Evolutionary conservation across 2,113 vertebrate genomes (phyloP).

Genomic region (Petrocephalus zakoni): DNA sequence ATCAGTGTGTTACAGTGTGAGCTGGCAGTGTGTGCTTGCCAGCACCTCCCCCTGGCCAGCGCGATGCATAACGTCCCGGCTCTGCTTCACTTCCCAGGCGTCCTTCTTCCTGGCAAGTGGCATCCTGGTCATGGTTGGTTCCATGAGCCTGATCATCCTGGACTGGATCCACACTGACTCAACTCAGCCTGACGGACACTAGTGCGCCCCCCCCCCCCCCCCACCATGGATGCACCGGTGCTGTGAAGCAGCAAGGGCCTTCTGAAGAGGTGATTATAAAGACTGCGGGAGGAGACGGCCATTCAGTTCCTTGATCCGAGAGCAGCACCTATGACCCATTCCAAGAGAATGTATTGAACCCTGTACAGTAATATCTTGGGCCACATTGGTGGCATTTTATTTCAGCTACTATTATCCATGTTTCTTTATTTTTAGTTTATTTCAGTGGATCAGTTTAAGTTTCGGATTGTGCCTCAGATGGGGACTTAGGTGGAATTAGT

Average conservation of each 20-base stretch:
- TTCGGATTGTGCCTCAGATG: slow-evolving; percentile 77
- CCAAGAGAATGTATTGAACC: slow-evolving; percentile 88
- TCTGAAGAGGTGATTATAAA: not conserved
- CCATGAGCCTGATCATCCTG: slow-evolving; percentile 82
- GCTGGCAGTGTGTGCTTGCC: not conserved
- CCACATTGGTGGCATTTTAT: slow-evolving; percentile 72
- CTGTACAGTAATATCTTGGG: slow-evolving; percentile 75
- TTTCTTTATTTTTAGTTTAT: slow-evolving; percentile 56
- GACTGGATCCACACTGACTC: slow-evolving; percentile 74
- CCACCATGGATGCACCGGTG: not conserved
- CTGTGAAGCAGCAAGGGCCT: not conserved
- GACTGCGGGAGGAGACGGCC: slow-evolving; percentile 21
- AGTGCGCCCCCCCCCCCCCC: slow-evolving; percentile 27
- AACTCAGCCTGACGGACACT: slow-evolving; percentile 46
- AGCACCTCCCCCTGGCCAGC: not conserved
- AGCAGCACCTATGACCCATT: slow-evolving; percentile 63
- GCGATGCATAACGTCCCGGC: not conserved
- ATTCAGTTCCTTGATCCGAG: not conserved
- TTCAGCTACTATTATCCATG: not conserved
- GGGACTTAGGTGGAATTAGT: slow-evolving; percentile 19
- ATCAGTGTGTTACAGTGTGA: too few relatives aligned
- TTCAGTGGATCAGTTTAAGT: slow-evolving; percentile 67
- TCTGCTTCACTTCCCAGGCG: slow-evolving; percentile 63
- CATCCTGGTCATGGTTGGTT: slow-evolving; percentile 80
- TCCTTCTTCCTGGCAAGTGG: slow-evolving; percentile 74